Conservation (phyloP, 2,113 vertebrate genomes). For the Brachypteracias leptosomus region DNA sequence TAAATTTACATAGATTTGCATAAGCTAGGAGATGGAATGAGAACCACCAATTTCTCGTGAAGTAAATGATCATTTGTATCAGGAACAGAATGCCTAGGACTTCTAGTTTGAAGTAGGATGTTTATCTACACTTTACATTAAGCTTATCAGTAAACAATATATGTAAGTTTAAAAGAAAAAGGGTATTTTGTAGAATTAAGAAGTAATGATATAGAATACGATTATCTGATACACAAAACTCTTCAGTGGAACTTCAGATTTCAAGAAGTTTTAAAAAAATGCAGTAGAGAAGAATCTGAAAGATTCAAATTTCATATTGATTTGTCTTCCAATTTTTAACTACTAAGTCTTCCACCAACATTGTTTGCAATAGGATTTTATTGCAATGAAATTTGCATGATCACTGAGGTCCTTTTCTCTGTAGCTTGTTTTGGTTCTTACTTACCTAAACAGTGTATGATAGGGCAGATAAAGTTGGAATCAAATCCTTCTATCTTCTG, state of each 20-base stretch:
- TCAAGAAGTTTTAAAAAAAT: neutral
- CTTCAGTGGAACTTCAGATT: neutral
- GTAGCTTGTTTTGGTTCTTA: neutral
- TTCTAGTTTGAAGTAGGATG: neutral
- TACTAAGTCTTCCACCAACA: neutral
- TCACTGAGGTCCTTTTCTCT: neutral
- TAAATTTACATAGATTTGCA: neutral
- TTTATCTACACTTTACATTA: neutral
- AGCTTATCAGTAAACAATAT: neutral
- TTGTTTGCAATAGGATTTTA: neutral
- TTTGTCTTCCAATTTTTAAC: neutral
- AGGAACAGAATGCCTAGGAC: neutral
- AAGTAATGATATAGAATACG: neutral
- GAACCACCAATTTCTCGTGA: neutral
- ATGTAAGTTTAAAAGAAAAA: neutral
- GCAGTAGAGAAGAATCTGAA: neutral
- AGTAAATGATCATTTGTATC: neutral
- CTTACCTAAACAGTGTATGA: neutral
- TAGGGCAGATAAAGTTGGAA: neutral
- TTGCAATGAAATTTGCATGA: neutral
- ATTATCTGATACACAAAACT: neutral
- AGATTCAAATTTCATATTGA: neutral
- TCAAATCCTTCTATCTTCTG: neutral
- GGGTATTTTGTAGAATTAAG: neutral
- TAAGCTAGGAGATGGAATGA: neutral